Evolutionary conservation across 2,888 invertebrate species (phyloP).

Genomic region (Leptarthrus brevirostris): DNA sequence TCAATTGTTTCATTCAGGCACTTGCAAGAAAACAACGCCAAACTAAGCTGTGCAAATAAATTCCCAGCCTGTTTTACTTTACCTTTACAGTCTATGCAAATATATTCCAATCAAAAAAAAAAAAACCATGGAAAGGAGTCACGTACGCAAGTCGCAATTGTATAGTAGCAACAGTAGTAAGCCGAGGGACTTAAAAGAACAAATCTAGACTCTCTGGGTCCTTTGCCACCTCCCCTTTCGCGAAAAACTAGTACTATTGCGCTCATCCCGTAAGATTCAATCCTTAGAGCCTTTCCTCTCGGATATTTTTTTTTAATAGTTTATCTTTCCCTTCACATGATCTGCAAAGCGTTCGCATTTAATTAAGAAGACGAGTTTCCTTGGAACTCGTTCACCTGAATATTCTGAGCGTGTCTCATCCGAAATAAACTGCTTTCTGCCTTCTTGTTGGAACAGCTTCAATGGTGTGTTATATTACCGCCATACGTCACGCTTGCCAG

Average conservation of each 20-base stretch:
- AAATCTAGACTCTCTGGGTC: neutral
- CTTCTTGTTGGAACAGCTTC: neutral
- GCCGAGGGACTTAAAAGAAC: neutral
- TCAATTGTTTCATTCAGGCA: too few species aligned
- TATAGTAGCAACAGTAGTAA: neutral
- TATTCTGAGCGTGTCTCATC: conserved; percentile 10
- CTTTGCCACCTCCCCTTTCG: neutral
- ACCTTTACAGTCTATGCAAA: neutral
- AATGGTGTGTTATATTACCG: neutral
- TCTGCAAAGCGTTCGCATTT: conserved; percentile 28
- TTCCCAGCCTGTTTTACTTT: too few species aligned
- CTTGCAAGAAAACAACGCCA: too few species aligned
- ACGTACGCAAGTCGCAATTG: neutral
- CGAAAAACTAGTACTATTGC: too few species aligned
- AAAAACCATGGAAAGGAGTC: neutral
- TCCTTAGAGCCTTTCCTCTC: too few species aligned
- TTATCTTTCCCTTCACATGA: conserved; percentile 1
- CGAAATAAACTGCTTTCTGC: neutral
- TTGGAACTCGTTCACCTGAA: conserved; percentile 31
- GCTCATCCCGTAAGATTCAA: too few species aligned
- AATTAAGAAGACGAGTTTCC: conserved; percentile 26
- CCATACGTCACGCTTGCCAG: neutral
- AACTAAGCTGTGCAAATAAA: too few species aligned
- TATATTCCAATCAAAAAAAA: neutral
- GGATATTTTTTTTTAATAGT: conserved; percentile 6